These are phyloP conservation scores for Pseudomyrmex gracilis DNA, from an alignment of 1,140 invertebrate species.

Conservation along the genomic window DNA sequence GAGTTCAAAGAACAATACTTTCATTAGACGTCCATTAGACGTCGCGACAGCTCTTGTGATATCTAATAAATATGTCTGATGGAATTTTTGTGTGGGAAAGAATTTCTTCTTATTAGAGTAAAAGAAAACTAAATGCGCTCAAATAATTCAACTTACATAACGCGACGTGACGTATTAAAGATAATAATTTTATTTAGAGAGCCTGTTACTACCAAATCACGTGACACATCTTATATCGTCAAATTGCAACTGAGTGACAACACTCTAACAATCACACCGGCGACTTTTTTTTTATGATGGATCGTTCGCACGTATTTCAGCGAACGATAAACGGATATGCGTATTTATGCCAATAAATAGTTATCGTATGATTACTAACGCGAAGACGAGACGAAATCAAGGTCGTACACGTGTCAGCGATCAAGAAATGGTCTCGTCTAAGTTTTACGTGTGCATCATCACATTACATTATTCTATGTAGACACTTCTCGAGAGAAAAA, in stretches of 20 bases:
- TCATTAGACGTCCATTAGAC: no score
- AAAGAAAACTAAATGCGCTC: no score
- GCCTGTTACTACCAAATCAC: neutral
- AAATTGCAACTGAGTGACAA: conserved; percentile 7
- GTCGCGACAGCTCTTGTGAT: no score
- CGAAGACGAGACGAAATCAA: conserved; percentile 26
- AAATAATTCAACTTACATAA: neutral
- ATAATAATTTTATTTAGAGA: neutral
- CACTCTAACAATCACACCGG: neutral
- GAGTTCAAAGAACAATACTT: no score
- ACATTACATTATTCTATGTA: neutral
- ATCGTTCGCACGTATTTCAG: neutral
- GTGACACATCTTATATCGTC: neutral
- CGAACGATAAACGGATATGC: neutral
- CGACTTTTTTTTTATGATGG: neutral
- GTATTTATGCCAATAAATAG: conserved; percentile 4
- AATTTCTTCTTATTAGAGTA: neutral
- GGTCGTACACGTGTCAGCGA: conserved; percentile 28
- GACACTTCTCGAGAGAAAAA: no score
- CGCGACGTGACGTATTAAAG: neutral
- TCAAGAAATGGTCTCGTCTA: neutral
- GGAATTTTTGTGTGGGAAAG: no score
- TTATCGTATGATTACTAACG: conserved; percentile 3
- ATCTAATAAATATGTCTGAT: no score
- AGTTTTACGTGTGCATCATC: neutral